These are phyloP conservation scores for Morpho deidamia DNA, from an alignment of 2,888 invertebrate genomes.

Conservation along the genomic window DNA sequence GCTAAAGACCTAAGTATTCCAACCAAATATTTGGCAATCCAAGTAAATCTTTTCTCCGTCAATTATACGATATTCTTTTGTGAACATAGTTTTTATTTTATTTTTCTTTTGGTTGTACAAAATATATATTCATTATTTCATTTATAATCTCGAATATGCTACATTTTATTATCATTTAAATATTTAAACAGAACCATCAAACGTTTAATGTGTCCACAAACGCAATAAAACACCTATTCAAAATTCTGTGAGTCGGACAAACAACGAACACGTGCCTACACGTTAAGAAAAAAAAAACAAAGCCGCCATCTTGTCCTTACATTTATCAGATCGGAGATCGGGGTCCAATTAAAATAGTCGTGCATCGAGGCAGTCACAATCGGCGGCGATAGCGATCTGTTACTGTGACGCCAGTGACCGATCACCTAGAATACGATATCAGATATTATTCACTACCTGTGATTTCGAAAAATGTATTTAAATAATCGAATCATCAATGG, in stretches of 20 bases:
- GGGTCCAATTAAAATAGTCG: conserved; percentile 76
- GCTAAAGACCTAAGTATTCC: too few species aligned
- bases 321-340: conserved; percentile 63
- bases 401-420: conserved; percentile 63
- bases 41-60: too few species aligned
- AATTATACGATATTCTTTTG: too few species aligned
- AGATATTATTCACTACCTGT: conserved; percentile 28
- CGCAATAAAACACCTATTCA: conserved; percentile 32
- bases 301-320: conserved; percentile 59
- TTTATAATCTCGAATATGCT: not conserved
- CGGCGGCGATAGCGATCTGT: conserved; percentile 59
- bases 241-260: conserved; percentile 32
- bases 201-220: conserved; percentile 21
- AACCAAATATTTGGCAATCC: too few species aligned
- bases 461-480: conserved; percentile 20
- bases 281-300: conserved; percentile 44
- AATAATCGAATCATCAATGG: conserved; percentile 10
- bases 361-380: conserved; percentile 74
- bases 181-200: not conserved
- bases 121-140: too few species aligned
- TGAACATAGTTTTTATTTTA: too few species aligned
- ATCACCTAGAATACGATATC: conserved; percentile 52
- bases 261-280: conserved; percentile 62
- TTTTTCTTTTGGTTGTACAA: too few species aligned
- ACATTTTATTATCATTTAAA: not conserved